These are phyloP conservation scores for Epinephelus cyanopodus DNA, from an alignment of 2,113 vertebrate species.

Conservation along the genomic window DNA sequence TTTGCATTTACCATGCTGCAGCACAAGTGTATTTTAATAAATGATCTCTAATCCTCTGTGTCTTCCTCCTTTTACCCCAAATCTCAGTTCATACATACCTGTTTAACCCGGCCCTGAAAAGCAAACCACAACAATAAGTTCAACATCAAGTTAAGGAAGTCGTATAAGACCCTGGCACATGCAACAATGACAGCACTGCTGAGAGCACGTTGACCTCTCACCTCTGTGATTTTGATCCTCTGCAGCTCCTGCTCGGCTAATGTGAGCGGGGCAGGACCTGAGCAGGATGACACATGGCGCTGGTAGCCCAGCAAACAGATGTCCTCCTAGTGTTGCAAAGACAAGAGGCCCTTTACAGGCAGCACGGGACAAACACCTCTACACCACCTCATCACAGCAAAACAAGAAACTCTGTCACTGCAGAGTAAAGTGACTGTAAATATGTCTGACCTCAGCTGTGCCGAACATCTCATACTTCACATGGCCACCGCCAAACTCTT, in stretches of 20 bases:
- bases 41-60: neutral
- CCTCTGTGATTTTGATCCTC: slow-evolving; percentile 97
- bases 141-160: neutral
- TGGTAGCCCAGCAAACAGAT: slow-evolving; percentile 94
- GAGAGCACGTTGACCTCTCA: slow-evolving; percentile 70
- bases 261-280: slow-evolving; percentile 92
- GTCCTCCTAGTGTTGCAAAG: slow-evolving; percentile 88
- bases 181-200: neutral
- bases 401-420: neutral
- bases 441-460: slow-evolving; percentile 89
- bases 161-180: neutral
- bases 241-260: slow-evolving; percentile 95
- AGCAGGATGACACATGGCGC: slow-evolving; percentile 90
- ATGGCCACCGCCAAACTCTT: slow-evolving; percentile 97
- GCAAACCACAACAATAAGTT: slow-evolving; percentile 43
- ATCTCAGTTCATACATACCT: slow-evolving; percentile 64
- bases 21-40: neutral
- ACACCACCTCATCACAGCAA: neutral
- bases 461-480: slow-evolving; percentile 97
- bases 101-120: slow-evolving; percentile 82
- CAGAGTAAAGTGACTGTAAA: neutral
- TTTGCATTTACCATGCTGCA: neutral
- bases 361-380: neutral
- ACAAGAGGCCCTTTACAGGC: slow-evolving; percentile 30
- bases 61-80: neutral